Evolutionary conservation across 2,888 invertebrate genomes (phyloP), one percentile per base, ranked within the genome.

Genomic region (Nomada ruficornis): DNA sequence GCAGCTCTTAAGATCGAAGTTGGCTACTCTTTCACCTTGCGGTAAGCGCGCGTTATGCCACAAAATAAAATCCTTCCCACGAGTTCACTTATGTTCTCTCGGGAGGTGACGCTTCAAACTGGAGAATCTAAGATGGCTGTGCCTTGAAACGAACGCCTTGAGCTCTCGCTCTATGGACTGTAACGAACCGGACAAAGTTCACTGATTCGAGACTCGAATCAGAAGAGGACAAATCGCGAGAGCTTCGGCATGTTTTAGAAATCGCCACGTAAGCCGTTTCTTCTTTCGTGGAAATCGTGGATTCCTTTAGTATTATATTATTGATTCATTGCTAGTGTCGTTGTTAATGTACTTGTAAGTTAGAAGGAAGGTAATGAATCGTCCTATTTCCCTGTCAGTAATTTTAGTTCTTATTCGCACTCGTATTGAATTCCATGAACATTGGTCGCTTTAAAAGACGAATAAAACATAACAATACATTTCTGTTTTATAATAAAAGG

Each of bases 1-100:
- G 26, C 65, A 26, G 42, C 60, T 59, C 62, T 36, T 69, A 75
- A 15, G 70, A 87, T 87, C 85, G 79, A 86, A 87, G 82, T 73
- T 36, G 15, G 77, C 57, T 72, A 65, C 65, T 82, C 65, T 57
- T 86, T 82, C 74, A 55, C 77, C 68, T 74, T 36, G 75, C 60
- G 70, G 77, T 64, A 71, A 62, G 60, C 57, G 76, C 83, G 80
- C 77, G 82, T 82, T 90, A 90, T 90, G 90, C 89, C 84, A 83
- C 75, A 74, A 84, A 90, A 90, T 90, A 87, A 90, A 90, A 88
- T 68, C 80, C 82, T 75, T 70, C 79, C 76, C 82, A 86, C 80
- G 82, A 78, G 44, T 55, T 20, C 60, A 71, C 59, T 63, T 29
- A 20, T 55, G 26, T n/a, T 59, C 63, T 60, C 20, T 0, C 20